Evolutionary conservation across 1,140 invertebrate genomes (phyloP).

Genomic region (Papilio polyxenes): DNA sequence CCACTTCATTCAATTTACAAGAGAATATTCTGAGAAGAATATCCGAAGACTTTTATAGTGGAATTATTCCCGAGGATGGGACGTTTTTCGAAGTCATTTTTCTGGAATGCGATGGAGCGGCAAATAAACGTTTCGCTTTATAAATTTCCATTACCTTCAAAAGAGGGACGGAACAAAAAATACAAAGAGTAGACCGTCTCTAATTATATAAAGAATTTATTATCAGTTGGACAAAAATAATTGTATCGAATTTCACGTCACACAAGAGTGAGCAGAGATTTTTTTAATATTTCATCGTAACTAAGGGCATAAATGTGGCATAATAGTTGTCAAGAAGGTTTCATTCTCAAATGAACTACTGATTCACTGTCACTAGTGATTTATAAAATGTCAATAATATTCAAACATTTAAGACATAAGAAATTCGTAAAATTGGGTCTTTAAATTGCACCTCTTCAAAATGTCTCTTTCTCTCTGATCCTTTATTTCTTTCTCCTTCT

Average conservation of each 20-base stretch:
- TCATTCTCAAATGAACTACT: background rate
- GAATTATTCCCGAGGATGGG: background rate
- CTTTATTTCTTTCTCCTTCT: background rate
- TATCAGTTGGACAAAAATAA: background rate
- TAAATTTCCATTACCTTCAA: constrained; percentile 17
- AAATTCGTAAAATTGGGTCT: background rate
- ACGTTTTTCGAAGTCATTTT: constrained; percentile 10
- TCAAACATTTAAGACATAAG: background rate
- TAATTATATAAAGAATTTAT: background rate
- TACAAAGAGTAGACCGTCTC: background rate
- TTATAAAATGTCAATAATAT: too few species aligned
- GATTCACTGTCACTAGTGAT: too few species aligned
- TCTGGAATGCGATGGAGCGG: constrained; percentile 10
- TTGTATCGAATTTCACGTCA: background rate
- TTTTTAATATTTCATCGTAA: background rate
- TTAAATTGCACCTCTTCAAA: background rate
- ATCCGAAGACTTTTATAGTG: background rate
- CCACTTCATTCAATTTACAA: background rate
- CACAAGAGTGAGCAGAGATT: background rate
- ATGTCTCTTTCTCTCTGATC: background rate
- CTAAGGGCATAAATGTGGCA: background rate
- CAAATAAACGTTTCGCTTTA: constrained; percentile 16
- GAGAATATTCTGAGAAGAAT: background rate
- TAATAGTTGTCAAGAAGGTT: background rate
- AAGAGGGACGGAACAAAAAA: constrained; percentile 10